Evolutionary conservation across 1,140 invertebrate species (phyloP).

Genomic region (Ptiloglossa arizonensis): DNA sequence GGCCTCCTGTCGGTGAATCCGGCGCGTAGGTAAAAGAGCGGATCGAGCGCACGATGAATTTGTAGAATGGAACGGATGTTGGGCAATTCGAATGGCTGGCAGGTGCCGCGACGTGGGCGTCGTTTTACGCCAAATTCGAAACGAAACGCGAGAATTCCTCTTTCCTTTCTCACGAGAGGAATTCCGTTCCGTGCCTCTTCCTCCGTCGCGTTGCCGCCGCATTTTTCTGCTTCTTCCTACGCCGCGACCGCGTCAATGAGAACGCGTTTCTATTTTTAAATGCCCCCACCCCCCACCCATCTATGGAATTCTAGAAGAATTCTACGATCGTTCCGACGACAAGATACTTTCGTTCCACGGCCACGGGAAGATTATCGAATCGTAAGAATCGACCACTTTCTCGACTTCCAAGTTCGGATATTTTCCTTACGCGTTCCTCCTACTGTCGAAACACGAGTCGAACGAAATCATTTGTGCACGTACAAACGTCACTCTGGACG

Average conservation of each 20-base stretch:
- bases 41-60: conserved; percentile 51
- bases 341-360: neutral
- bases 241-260: neutral
- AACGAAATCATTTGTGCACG: too few species aligned
- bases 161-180: conserved; percentile 39
- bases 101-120: conserved; percentile 66
- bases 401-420: too few species aligned
- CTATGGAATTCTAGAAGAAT: neutral
- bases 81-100: conserved; percentile 60
- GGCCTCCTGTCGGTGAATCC: conserved; percentile 15
- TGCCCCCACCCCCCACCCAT: too few species aligned
- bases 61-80: conserved; percentile 63
- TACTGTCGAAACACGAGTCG: too few species aligned
- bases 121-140: conserved; percentile 63
- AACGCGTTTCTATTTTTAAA: neutral
- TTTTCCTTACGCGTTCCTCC: too few species aligned
- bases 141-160: conserved; percentile 50
- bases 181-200: conserved; percentile 29
- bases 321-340: neutral
- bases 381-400: neutral
- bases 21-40: conserved; percentile 31
- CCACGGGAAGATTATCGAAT: neutral
- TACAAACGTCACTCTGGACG: too few species aligned
- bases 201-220: neutral
- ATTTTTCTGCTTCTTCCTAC: neutral